Evolutionary conservation across 2,888 invertebrate genomes (phyloP).

Genomic region (Galerucella pusilla): DNA sequence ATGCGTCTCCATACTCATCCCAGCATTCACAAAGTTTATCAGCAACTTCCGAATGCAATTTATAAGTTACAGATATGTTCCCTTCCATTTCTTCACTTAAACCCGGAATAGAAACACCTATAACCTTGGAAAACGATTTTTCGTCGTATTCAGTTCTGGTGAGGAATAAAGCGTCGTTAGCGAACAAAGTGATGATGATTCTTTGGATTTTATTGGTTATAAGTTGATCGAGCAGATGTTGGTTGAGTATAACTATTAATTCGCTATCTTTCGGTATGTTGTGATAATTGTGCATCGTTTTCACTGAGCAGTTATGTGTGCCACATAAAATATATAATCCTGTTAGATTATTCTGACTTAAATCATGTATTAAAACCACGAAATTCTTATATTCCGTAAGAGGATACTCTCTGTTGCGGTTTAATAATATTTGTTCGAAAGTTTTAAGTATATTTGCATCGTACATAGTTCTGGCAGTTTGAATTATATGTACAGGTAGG

Average conservation of each 20-base stretch:
- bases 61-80: conserved; percentile 21
- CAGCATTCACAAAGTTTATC: conserved; percentile 31
- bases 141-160: neutral
- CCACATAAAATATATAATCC: conserved; percentile 8
- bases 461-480: neutral
- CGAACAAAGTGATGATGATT: conserved; percentile 33
- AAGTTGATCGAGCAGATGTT: conserved; percentile 27
- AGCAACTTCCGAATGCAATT: neutral
- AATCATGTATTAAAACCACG: neutral
- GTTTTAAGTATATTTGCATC: conserved; percentile 1
- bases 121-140: conserved; percentile 30
- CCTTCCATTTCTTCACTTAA: conserved; percentile 5
- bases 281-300: neutral
- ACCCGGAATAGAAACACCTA: conserved; percentile 32
- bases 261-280: conserved; percentile 1
- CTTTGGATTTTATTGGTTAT: conserved; percentile 8
- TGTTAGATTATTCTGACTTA: neutral
- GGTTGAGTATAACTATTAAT: conserved; percentile 13
- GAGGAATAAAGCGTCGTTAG: conserved; percentile 31
- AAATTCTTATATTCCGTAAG: neutral
- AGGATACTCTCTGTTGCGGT: neutral
- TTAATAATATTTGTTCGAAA: neutral
- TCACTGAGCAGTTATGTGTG: neutral
- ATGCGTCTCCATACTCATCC: conserved; percentile 11
- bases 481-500: neutral